Conservation (phyloP, 2,113 vertebrate genomes). For the Coregonus clupeaformis region DNA sequence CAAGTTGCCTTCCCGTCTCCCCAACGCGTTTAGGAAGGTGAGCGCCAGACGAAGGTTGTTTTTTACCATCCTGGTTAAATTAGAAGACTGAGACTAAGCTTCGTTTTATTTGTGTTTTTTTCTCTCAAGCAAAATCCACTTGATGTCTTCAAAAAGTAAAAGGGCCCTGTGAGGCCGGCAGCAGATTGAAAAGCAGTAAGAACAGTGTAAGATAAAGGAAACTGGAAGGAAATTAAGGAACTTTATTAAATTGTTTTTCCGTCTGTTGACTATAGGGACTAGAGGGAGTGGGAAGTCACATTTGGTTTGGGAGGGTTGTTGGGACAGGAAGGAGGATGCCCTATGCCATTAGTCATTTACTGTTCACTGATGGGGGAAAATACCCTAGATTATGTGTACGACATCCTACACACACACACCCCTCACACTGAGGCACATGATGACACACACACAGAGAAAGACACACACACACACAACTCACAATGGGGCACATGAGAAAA, state of each 20-base stretch:
- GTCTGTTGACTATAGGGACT: background rate
- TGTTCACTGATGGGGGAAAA: background rate
- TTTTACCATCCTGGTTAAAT: slow-evolving; percentile 14
- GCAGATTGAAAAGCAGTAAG: background rate
- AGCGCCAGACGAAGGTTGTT: background rate
- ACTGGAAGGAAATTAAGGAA: background rate
- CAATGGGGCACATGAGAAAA: too few species aligned
- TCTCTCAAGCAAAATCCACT: background rate
- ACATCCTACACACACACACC: background rate
- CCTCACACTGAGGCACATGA: background rate
- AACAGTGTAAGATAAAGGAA: background rate
- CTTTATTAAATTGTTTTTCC: background rate
- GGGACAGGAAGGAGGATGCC: background rate
- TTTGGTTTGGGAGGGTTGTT: background rate
- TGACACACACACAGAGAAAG: background rate
- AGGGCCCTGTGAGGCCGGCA: background rate
- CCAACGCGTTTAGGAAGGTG: slow-evolving; percentile 14
- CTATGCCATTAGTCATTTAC: background rate
- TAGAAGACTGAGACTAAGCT: background rate
- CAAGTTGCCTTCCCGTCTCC: slow-evolving; percentile 3
- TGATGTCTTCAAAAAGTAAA: background rate
- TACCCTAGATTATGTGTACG: background rate
- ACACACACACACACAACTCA: background rate
- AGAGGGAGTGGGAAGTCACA: background rate
- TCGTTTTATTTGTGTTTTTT: background rate